Conservation (phyloP, 2,113 vertebrate genomes). For the Struthio camelus region DNA sequence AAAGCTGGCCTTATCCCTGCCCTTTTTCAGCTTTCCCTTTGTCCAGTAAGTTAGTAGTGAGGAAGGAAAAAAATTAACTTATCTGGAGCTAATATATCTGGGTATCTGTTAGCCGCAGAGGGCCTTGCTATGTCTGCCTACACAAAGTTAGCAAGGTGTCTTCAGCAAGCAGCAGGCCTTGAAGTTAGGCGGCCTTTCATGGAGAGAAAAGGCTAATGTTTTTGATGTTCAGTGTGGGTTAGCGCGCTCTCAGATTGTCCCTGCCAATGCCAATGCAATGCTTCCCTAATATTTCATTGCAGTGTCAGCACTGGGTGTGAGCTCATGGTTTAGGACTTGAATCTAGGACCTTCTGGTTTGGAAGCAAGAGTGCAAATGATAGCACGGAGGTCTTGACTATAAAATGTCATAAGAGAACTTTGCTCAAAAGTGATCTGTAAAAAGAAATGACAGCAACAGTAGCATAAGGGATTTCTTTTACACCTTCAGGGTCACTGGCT, state of each 20-base stretch:
- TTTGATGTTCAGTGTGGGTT: neutral
- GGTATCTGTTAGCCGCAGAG: neutral
- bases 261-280: neutral
- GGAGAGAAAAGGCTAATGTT: neutral
- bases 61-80: neutral
- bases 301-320: neutral
- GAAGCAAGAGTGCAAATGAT: neutral
- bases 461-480: neutral
- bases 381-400: neutral
- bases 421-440: slow-evolving; percentile 44
- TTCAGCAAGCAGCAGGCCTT: neutral
- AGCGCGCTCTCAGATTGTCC: neutral
- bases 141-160: neutral
- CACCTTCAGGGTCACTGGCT: slow-evolving; percentile 4
- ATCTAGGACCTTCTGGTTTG: neutral
- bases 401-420: neutral
- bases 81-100: neutral
- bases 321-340: neutral
- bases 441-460: neutral
- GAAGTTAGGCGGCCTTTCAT: neutral
- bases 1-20: neutral
- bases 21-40: neutral
- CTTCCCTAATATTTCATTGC: neutral
- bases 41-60: neutral
- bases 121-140: neutral